Conservation (phyloP, 2,888 invertebrate species). For the Chouioia cunea region DNA sequence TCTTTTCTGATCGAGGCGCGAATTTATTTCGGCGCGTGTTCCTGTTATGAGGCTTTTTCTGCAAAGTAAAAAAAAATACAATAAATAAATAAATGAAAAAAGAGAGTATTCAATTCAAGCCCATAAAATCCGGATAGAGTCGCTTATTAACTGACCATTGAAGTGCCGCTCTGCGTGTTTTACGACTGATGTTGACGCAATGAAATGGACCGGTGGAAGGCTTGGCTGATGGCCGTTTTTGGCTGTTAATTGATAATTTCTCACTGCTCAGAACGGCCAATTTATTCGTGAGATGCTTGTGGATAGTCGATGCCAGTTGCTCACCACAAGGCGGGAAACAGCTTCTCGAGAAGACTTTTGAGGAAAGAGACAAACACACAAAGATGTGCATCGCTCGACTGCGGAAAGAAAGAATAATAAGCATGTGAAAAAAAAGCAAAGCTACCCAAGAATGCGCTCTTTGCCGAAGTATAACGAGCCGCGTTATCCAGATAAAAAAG, state of each 20-base stretch:
- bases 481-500: slow-evolving; percentile 56
- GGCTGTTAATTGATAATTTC: slow-evolving; percentile 41
- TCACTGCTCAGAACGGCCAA: slow-evolving; percentile 28
- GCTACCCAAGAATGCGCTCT: slow-evolving; percentile 28
- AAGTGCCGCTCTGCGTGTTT: slow-evolving; percentile 16
- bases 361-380: not conserved
- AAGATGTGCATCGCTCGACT: slow-evolving; percentile 10
- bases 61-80: not conserved
- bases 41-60: not conserved
- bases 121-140: slow-evolving; percentile 24
- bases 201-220: not conserved
- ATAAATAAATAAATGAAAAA: not conserved
- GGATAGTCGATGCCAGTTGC: not conserved
- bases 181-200: slow-evolving; percentile 23
- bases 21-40: slow-evolving; percentile 47
- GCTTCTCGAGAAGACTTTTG: too few species aligned
- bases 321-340: too few species aligned
- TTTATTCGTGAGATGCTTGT: slow-evolving; percentile 28
- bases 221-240: not conserved
- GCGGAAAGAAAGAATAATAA: not conserved
- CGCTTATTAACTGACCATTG: slow-evolving; percentile 30
- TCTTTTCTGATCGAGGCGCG: slow-evolving; percentile 52
- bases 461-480: slow-evolving; percentile 54
- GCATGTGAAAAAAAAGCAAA: not conserved
- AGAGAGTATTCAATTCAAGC: not conserved